Percentiles rank a stretch among this genome's conserved stretches.
Evolutionary conservation across 2,797 vertebrate genomes (phyloP).

Genomic region (Dallia pectoralis): DNA sequence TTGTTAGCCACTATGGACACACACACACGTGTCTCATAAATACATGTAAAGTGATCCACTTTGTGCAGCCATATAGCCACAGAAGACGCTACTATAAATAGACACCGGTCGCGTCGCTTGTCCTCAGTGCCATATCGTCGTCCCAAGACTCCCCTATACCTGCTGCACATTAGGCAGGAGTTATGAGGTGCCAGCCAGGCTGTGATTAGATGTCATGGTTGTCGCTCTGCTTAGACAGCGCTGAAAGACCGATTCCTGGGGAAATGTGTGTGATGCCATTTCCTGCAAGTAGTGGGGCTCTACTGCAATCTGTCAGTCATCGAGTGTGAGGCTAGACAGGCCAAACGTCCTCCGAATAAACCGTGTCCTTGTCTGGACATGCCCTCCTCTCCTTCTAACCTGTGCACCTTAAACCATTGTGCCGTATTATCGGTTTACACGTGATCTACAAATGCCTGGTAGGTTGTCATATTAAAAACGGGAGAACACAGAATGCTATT

Average conservation of each 20-base stretch:
- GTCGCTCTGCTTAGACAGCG: constrained; percentile 83
- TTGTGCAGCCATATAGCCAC: constrained; percentile 42
- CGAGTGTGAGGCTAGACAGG: constrained; percentile 58
- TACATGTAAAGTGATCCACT: too few relatives aligned
- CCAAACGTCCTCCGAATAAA: constrained; percentile 62
- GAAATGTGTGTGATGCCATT: constrained; percentile 75
- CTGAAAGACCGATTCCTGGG: constrained; percentile 83
- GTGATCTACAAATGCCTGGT: constrained; percentile 2
- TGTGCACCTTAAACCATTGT: background rate
- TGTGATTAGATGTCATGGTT: constrained; percentile 88
- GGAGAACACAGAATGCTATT: background rate
- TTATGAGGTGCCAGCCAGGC: constrained; percentile 76
- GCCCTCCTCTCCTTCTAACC: background rate
- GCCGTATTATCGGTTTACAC: too few relatives aligned
- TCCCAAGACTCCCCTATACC: constrained; percentile 53
- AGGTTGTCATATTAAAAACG: background rate
- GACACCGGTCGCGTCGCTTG: constrained; percentile 34
- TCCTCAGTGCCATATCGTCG: background rate
- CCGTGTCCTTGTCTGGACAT: constrained; percentile 65
- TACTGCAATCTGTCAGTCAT: constrained; percentile 80
- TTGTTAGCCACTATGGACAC: too few relatives aligned
- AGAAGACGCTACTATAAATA: constrained; percentile 66
- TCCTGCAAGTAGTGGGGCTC: constrained; percentile 71
- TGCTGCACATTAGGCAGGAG: constrained; percentile 70
- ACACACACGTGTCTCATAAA: too few relatives aligned